These are phyloP conservation scores for Forbesichthys papilliferus DNA, from an alignment of 2,113 vertebrate genomes.

Conservation along the genomic window DNA sequence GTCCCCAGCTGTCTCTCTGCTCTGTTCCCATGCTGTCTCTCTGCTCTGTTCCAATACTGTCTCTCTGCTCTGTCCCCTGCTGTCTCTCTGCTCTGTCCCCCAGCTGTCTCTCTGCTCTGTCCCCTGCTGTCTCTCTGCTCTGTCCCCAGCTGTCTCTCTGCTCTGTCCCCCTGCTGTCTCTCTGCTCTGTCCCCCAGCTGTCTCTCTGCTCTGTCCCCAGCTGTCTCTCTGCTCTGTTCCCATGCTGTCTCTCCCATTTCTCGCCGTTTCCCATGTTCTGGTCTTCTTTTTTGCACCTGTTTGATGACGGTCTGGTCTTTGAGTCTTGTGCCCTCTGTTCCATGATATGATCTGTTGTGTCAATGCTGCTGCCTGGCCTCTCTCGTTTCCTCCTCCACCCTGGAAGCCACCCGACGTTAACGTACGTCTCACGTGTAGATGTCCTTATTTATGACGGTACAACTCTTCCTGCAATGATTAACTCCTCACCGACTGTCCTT, in stretches of 20 bases:
- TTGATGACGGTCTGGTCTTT: slow-evolving; percentile 67
- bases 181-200: slow-evolving; percentile 23
- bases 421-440: slow-evolving; percentile 80
- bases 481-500: slow-evolving; percentile 61
- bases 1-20: slow-evolving; percentile 2
- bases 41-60: slow-evolving; percentile 6
- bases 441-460: slow-evolving; percentile 65
- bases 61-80: slow-evolving; percentile 1
- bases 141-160: slow-evolving; percentile 24
- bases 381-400: slow-evolving; percentile 67
- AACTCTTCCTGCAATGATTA: slow-evolving; percentile 47
- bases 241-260: slow-evolving; percentile 31
- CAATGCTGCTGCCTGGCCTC: slow-evolving; percentile 77
- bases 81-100: slow-evolving; percentile 12
- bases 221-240: slow-evolving; percentile 20
- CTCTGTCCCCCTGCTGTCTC: slow-evolving; percentile 31
- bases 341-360: slow-evolving; percentile 80
- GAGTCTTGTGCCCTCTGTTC: slow-evolving; percentile 76
- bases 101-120: slow-evolving; percentile 34
- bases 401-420: slow-evolving; percentile 81
- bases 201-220: slow-evolving; percentile 23
- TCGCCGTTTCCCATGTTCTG: slow-evolving; percentile 28
- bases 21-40: neutral
- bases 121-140: slow-evolving; percentile 34
- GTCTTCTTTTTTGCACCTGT: slow-evolving; percentile 51